These are phyloP conservation scores for Tenthredo mesomela DNA, from an alignment of 2,888 invertebrate genomes.

Conservation along the genomic window DNA sequence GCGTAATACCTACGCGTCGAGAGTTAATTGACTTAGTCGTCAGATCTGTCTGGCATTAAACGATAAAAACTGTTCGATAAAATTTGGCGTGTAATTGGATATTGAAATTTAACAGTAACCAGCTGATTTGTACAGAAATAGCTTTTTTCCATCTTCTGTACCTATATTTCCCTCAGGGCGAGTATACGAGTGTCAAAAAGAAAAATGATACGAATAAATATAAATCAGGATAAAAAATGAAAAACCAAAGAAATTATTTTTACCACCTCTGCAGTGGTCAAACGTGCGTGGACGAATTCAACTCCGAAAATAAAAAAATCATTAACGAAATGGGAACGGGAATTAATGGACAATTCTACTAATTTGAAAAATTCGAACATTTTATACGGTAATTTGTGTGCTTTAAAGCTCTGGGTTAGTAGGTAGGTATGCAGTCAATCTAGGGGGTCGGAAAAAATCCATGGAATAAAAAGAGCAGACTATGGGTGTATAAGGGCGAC, in stretches of 20 bases:
- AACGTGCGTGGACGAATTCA: no score
- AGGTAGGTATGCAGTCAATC: neutral
- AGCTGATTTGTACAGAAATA: no score
- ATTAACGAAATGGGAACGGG: neutral
- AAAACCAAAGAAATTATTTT: no score
- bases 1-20: neutral
- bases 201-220: neutral
- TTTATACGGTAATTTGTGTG: neutral
- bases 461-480: slow-evolving; percentile 13
- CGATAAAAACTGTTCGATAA: neutral
- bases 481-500: neutral
- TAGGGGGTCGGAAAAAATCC: neutral
- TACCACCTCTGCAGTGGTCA: no score
- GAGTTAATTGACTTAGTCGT: neutral
- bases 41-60: neutral
- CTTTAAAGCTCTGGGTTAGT: slow-evolving; percentile 7
- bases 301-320: neutral
- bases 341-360: neutral
- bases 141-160: no score
- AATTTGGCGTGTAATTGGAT: no score
- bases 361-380: neutral
- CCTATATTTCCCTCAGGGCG: no score
- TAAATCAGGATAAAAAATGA: no score
- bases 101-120: no score
- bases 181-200: neutral